These are phyloP conservation scores for Euplexia lucipara DNA, from an alignment of 2,888 invertebrate species.

Conservation along the genomic window DNA sequence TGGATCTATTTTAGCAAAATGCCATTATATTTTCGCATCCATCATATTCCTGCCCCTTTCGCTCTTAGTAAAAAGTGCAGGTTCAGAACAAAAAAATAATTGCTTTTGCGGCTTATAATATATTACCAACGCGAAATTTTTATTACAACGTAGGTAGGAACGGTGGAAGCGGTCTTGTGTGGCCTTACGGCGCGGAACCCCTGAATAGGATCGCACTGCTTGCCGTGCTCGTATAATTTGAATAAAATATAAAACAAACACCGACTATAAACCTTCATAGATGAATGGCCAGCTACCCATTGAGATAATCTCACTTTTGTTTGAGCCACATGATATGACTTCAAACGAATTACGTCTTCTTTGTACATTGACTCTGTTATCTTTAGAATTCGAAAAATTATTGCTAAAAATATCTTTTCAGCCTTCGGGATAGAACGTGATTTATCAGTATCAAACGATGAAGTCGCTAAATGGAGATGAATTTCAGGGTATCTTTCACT, in stretches of 20 bases:
- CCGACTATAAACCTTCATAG: slow-evolving; percentile 19
- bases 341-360: slow-evolving; percentile 35
- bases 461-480: slow-evolving; percentile 79
- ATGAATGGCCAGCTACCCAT: slow-evolving; percentile 56
- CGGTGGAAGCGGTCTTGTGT: slow-evolving; percentile 11
- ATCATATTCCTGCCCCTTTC: slow-evolving; percentile 44
- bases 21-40: slow-evolving; percentile 42
- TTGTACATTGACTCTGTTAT: slow-evolving; percentile 44
- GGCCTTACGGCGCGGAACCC: slow-evolving; percentile 7
- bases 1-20: slow-evolving; percentile 4
- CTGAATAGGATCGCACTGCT: slow-evolving; percentile 2
- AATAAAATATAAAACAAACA: slow-evolving; percentile 41
- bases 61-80: slow-evolving; percentile 36
- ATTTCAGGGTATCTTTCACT: slow-evolving; percentile 78
- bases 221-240: slow-evolving; percentile 41
- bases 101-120: slow-evolving; percentile 52
- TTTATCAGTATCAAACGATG: slow-evolving; percentile 79
- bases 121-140: slow-evolving; percentile 33
- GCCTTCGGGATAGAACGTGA: slow-evolving; percentile 68
- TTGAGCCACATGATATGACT: slow-evolving; percentile 56
- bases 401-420: slow-evolving; percentile 64
- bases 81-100: slow-evolving; percentile 55
- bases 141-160: slow-evolving; percentile 10
- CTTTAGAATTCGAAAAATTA: slow-evolving; percentile 63
- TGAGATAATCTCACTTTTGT: slow-evolving; percentile 63